These are phyloP conservation scores for Sus cebifrons DNA, from an alignment of 2,797 vertebrate genomes.

Conservation along the genomic window DNA sequence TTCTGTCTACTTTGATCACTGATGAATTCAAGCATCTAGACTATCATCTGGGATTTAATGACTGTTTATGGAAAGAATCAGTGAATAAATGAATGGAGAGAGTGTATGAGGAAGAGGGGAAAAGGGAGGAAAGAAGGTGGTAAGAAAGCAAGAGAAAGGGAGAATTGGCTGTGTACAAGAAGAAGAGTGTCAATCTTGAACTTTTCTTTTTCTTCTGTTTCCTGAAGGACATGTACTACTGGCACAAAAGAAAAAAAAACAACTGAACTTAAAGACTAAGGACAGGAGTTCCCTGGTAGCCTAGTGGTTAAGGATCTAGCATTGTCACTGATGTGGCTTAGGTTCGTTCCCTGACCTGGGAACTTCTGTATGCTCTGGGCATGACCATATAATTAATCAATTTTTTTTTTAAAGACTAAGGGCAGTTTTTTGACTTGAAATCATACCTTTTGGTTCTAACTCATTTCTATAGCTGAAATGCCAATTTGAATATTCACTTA, in stretches of 20 bases:
- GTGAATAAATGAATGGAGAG: neutral
- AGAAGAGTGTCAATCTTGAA: neutral
- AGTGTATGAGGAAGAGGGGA: neutral
- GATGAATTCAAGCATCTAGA: neutral
- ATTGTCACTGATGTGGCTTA: too few relatives aligned
- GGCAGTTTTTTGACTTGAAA: neutral
- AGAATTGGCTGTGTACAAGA: neutral
- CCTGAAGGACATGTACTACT: neutral
- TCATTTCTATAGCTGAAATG: neutral
- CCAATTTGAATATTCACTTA: constrained; percentile 34
- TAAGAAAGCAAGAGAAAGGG: neutral
- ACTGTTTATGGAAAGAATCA: neutral
- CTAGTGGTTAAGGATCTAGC: too few relatives aligned
- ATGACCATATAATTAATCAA: too few relatives aligned
- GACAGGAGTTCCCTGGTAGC: neutral
- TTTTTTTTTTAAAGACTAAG: neutral
- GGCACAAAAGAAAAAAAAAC: neutral
- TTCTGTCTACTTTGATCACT: neutral
- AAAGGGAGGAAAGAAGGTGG: neutral
- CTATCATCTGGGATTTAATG: neutral
- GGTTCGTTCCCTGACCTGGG: too few relatives aligned
- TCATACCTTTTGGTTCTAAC: neutral
- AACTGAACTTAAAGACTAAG: neutral
- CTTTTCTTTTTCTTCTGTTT: neutral
- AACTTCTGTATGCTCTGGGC: too few relatives aligned